Percentiles rank a stretch among this genome's conserved stretches.
Evolutionary conservation across 2,888 invertebrate species (phyloP).

Genomic region (Sarcophaga rosellei): DNA sequence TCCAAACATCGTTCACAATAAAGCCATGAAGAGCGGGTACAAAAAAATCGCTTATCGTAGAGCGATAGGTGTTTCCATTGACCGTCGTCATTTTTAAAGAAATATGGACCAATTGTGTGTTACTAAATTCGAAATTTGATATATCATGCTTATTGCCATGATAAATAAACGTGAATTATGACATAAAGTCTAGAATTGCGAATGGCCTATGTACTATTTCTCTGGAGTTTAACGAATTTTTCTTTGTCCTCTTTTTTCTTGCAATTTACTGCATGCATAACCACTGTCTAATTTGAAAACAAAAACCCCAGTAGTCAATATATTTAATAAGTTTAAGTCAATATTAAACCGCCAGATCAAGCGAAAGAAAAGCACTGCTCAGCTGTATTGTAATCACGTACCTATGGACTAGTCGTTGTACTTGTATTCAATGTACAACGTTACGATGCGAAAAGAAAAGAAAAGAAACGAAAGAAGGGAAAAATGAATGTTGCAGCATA

Average conservation of each 20-base stretch:
- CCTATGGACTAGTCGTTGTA: background rate
- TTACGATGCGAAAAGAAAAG: background rate
- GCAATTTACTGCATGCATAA: no score
- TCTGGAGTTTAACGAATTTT: background rate
- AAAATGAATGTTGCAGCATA: background rate
- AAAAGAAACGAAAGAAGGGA: background rate
- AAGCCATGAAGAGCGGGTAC: no score
- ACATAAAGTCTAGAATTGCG: no score
- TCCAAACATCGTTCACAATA: no score
- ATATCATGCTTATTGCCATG: no score
- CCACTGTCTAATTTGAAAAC: constrained; percentile 54
- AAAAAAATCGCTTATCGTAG: no score
- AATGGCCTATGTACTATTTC: background rate
- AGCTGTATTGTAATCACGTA: constrained; percentile 61
- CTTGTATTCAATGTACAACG: background rate
- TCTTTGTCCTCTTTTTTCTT: no score
- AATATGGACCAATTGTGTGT: no score
- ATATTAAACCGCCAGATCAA: constrained; percentile 46
- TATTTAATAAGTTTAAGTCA: constrained; percentile 63
- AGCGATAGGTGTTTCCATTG: no score
- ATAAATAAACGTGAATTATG: no score
- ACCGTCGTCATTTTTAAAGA: no score
- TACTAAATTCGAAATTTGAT: no score
- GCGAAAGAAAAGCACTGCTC: constrained; percentile 22
- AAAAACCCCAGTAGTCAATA: constrained; percentile 64